phyloP scores from a whole-genome alignment of 2,888 invertebrate genomes.

The Cephus pygmeus region DNA sequence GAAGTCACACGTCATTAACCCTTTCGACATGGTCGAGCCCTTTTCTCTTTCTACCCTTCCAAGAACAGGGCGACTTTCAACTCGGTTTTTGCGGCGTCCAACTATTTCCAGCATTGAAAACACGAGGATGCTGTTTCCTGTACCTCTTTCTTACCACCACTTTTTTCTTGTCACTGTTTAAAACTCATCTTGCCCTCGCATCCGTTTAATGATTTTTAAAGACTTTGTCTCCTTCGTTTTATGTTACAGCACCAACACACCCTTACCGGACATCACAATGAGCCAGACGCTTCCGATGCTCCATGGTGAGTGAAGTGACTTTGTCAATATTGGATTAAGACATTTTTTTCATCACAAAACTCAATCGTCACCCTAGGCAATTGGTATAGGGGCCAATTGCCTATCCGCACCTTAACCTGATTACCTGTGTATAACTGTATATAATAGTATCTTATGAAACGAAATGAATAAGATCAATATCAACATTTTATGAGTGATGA shows the following conservation, averaged over 20 bases:
- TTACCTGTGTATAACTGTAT: not conserved
- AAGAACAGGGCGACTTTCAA: conserved; percentile 6
- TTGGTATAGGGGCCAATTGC: not conserved
- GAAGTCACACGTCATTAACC: not conserved
- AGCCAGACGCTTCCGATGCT: conserved; percentile 45
- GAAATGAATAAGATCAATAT: not conserved
- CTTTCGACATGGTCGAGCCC: not conserved
- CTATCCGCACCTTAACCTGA: not conserved
- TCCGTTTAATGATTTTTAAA: not conserved
- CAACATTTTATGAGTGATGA: not conserved
- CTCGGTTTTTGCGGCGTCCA: conserved; percentile 6
- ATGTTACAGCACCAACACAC: conserved; percentile 54
- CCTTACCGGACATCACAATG: conserved; percentile 55
- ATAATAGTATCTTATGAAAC: not conserved
- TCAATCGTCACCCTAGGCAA: not conserved
- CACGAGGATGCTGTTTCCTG: conserved; percentile 11
- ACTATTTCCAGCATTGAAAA: conserved; percentile 14
- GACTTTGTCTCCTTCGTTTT: not conserved
- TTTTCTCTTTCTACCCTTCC: not conserved
- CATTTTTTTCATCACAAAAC: not conserved
- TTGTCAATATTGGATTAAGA: too few species aligned
- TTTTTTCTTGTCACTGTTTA: conserved; percentile 8
- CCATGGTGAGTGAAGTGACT: conserved; percentile 46
- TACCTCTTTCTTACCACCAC: conserved; percentile 7
- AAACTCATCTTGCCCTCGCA: not conserved